Base-by-base conservation (phyloP, 2,888 invertebrate genomes). In the Athalia circularis region DNA sequence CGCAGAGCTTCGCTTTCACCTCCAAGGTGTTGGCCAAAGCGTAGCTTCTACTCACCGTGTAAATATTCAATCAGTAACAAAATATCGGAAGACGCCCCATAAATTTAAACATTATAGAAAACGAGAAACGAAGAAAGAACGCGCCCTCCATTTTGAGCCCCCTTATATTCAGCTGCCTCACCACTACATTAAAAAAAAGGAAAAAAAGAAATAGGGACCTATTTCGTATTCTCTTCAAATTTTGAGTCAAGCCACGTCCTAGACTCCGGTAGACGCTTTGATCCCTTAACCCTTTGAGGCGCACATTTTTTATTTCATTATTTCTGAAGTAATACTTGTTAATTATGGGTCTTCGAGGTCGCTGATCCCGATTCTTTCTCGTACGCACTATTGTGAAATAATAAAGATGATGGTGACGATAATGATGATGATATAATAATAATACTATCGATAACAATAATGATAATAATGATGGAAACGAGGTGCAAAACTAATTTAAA, bases 11-110 rank as follows among this genome's bases (percentile, higher is more conserved):
- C n/a, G 29, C 43, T 68, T 7, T 13, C 29, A 62, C 13, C 11
- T 13, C 13, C 13, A 72, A 72, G 45, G 57, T 59, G 57, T 72
- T 72, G 29, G 57, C 72, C 59, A 72, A 57, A 72, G 59, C 72
- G 72, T 57, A 72, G 57, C 45, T 59, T 72, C 59, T 59, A 47
- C 57, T 72, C 47, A 72, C 72, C 57, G 52, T 72, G 72, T 59
- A 59, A 72, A 57, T 57, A 72, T 72, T 72, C 72, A 72, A 57
- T 72, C 72, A 72, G 72, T 72, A 15, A 72, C 47, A 59, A 29
- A 29, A 29, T 29, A 29, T 29, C 29, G 29, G 57, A 68, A 68
- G 52, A 68, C 68, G 68, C 43, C 54, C 54, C 29, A 68, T 52
- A 68, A 68, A 68, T 68, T 68, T 54, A 68, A 52, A 68, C 68